A percentile compares a stretch with the other conserved stretches of the same genome.
Evolutionary conservation across 2,888 invertebrate species (phyloP).

Genomic region (Tupiocoris notatus): DNA sequence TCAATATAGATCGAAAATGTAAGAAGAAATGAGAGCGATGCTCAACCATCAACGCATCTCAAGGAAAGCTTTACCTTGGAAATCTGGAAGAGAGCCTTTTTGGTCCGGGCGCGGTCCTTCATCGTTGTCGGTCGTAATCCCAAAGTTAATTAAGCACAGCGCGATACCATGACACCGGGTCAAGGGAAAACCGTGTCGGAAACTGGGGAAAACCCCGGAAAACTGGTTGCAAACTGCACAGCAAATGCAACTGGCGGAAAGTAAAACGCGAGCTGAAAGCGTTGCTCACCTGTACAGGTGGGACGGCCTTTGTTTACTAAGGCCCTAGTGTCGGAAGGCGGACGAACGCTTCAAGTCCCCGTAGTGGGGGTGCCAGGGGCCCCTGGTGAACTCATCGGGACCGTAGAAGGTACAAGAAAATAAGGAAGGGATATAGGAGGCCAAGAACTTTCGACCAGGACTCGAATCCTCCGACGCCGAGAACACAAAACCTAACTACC

Average conservation of each 20-base stretch:
- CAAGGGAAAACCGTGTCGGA: neutral
- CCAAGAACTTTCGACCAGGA: neutral
- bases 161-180: neutral
- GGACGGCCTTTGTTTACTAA: slow-evolving; percentile 38
- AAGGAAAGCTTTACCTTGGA: slow-evolving; percentile 76
- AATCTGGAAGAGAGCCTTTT: slow-evolving; percentile 67
- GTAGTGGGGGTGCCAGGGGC: neutral
- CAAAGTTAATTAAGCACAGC: neutral
- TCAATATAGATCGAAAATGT: too few species aligned
- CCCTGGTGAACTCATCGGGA: neutral
- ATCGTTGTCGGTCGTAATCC: slow-evolving; percentile 52
- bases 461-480: neutral
- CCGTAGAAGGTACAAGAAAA: neutral
- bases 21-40: too few species aligned
- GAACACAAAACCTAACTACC: neutral
- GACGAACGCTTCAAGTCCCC: slow-evolving; percentile 1
- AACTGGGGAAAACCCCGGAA: neutral
- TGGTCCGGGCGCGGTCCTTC: slow-evolving; percentile 54
- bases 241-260: neutral
- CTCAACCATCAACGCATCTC: too few species aligned
- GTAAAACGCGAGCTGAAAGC: neutral
- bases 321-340: slow-evolving; percentile 14
- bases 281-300: slow-evolving; percentile 12
- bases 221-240: slow-evolving; percentile 1
- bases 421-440: neutral